Conservation (phyloP, 2,113 vertebrate genomes). For the Diadophis punctatus region DNA sequence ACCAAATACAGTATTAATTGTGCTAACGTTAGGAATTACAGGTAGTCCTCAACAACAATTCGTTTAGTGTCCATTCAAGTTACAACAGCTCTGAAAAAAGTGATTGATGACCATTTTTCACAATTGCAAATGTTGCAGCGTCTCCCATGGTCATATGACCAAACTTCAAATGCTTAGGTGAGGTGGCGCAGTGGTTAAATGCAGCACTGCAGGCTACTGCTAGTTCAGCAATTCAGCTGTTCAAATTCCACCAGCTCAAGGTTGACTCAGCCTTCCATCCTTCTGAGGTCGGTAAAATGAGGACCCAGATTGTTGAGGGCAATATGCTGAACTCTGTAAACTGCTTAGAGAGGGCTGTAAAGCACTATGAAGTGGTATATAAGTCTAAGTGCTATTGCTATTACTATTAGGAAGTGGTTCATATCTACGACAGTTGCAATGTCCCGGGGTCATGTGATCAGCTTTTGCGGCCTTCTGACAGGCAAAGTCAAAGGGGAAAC, state of each 20-base stretch:
- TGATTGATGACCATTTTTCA: background rate
- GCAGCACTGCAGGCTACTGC: too few relatives aligned
- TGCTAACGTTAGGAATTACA: background rate
- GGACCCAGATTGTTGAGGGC: too few relatives aligned
- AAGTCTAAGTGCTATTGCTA: too few relatives aligned
- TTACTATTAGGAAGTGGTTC: background rate
- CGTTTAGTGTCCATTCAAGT: background rate
- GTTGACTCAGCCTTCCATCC: too few relatives aligned
- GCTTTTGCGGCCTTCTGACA: background rate
- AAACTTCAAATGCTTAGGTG: background rate
- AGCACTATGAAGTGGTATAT: too few relatives aligned
- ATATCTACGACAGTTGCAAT: background rate
- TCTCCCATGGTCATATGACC: background rate
- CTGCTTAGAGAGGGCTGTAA: too few relatives aligned
- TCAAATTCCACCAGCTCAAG: too few relatives aligned
- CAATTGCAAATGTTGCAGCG: background rate
- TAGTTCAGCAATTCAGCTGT: too few relatives aligned
- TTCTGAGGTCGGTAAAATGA: too few relatives aligned
- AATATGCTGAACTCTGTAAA: too few relatives aligned
- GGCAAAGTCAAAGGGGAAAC: background rate
- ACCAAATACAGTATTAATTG: background rate
- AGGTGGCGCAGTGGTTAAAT: too few relatives aligned
- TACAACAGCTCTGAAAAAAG: background rate
- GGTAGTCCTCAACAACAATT: background rate
- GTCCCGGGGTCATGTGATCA: background rate